phyloP scores from a whole-genome alignment of 2,113 vertebrate species.

The Pygoscelis antarcticus region DNA sequence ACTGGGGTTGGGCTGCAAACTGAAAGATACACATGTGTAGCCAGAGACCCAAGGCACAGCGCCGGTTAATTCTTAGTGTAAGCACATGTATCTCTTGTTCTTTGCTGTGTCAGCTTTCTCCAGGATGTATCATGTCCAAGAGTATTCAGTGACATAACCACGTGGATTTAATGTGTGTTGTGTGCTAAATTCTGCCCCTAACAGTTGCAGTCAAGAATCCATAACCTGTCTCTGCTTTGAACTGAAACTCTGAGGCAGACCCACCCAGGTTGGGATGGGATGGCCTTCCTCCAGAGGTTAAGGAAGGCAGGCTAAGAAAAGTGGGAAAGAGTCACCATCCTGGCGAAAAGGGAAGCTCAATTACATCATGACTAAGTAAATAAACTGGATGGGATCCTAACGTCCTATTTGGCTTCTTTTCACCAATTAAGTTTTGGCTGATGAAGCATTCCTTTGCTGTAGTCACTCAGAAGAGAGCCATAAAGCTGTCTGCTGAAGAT shows the following conservation, averaged over 20 bases:
- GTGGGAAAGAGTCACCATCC: not conserved
- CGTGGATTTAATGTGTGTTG: fast-evolving
- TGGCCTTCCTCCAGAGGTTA: not conserved
- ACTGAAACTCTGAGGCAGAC: not conserved
- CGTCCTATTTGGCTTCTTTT: not conserved
- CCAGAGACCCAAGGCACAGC: not conserved
- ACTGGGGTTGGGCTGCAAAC: not conserved
- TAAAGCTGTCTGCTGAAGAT: not conserved
- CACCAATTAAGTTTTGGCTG: not conserved
- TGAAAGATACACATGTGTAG: no score
- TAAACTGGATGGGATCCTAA: not conserved
- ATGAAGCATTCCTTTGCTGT: not conserved
- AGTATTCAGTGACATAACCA: not conserved
- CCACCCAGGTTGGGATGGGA: not conserved
- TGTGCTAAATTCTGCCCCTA: not conserved
- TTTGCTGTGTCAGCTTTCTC: not conserved
- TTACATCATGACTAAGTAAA: not conserved
- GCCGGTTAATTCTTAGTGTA: not conserved
- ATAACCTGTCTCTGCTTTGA: not conserved
- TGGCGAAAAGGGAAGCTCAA: not conserved
- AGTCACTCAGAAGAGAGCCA: not conserved
- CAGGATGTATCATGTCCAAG: not conserved
- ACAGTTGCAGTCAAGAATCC: not conserved
- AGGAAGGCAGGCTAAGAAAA: not conserved
- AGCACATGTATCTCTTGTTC: not conserved